Percentiles rank a stretch among this genome's conserved stretches.
These are phyloP conservation scores for Nomada fucata DNA, from an alignment of 2,888 invertebrate species.

Conservation along the genomic window DNA sequence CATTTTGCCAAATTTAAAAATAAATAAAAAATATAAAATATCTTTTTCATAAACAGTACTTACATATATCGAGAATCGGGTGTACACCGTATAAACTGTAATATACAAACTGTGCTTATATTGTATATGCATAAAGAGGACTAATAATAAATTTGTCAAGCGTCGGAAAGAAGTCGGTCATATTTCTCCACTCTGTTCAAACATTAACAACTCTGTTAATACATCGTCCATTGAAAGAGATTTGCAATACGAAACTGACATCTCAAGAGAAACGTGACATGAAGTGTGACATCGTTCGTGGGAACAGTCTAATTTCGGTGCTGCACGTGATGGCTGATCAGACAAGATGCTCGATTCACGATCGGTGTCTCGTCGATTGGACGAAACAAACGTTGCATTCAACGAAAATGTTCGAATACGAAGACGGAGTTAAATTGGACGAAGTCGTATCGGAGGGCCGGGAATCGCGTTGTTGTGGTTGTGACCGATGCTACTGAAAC, in stretches of 20 bases:
- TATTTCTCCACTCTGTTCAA: no score
- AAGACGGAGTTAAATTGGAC: conserved; percentile 67
- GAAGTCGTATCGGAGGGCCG: conserved; percentile 45
- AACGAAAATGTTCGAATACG: conserved; percentile 4
- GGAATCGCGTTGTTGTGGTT: conserved; percentile 56
- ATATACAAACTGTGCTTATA: no score
- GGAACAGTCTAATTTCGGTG: conserved; percentile 35
- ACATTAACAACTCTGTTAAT: no score
- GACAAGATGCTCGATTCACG: conserved; percentile 46
- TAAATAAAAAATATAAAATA: no score
- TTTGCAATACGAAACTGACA: not conserved
- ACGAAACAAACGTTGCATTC: conserved; percentile 37
- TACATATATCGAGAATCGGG: no score
- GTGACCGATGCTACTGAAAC: conserved; percentile 55
- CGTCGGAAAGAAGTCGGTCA: not conserved
- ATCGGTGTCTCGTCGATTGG: conserved; percentile 29
- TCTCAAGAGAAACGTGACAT: conserved; percentile 9
- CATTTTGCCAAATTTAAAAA: no score
- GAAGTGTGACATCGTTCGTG: not conserved
- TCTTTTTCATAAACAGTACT: no score
- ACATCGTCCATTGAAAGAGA: not conserved
- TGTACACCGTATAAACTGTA: no score
- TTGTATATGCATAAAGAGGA: not conserved
- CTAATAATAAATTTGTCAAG: not conserved
- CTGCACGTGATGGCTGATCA: not conserved